These are phyloP conservation scores for Meriones unguiculatus DNA, from an alignment of 2,113 vertebrate genomes.

Conservation along the genomic window DNA sequence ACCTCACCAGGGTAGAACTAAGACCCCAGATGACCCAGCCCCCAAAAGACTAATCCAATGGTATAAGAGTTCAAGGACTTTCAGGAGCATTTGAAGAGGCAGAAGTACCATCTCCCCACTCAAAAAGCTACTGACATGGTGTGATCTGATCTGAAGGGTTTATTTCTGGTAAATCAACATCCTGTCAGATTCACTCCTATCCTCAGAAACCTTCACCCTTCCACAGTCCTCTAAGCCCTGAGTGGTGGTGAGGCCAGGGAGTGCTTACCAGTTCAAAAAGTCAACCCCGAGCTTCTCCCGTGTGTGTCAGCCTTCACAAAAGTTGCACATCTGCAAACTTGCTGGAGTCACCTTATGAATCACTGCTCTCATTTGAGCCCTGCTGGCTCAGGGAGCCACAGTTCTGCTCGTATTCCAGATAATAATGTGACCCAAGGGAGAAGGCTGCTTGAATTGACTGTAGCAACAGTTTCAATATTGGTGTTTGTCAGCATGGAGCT, in stretches of 20 bases:
- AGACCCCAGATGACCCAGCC: conserved; percentile 74
- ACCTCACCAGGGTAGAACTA: conserved; percentile 63
- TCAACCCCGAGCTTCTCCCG: background rate
- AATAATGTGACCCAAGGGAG: conserved; percentile 72
- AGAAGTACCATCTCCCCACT: conserved; percentile 73
- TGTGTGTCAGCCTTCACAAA: conserved; percentile 34
- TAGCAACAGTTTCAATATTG: conserved; percentile 60
- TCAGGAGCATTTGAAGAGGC: conserved; percentile 66
- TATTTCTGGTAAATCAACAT: conserved; percentile 69
- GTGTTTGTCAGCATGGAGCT: conserved; percentile 68
- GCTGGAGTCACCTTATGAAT: conserved; percentile 66
- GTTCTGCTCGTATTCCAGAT: conserved; percentile 70
- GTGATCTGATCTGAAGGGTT: conserved; percentile 73
- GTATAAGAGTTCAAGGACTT: conserved; percentile 75
- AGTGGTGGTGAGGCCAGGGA: conserved; percentile 38
- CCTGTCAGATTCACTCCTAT: conserved; percentile 66
- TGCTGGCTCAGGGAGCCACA: conserved; percentile 64
- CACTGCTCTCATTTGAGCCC: conserved; percentile 70
- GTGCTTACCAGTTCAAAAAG: conserved; percentile 57
- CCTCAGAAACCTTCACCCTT: conserved; percentile 55
- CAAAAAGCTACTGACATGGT: conserved; percentile 72
- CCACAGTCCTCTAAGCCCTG: background rate
- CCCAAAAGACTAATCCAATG: conserved; percentile 67
- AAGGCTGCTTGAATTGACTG: conserved; percentile 52
- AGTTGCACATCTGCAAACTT: conserved; percentile 65